Evolutionary conservation across 2,797 vertebrate genomes (phyloP), one percentile per base, ranked within the genome.

Genomic region (Pogoniulus pusillus): DNA sequence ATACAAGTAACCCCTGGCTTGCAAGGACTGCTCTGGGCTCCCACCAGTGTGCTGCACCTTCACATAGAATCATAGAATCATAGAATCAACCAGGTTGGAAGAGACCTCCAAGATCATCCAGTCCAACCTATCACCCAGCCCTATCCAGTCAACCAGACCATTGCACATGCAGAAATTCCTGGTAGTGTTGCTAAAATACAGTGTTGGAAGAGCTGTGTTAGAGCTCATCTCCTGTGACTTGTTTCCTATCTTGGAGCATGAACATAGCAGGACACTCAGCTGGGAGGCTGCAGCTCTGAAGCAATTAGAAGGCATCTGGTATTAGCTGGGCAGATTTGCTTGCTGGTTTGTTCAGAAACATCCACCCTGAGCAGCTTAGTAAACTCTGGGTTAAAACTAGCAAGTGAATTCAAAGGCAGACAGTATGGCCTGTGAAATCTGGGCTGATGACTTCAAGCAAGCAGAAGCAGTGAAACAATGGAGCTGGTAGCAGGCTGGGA

Each of bases 371-470:
- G 84, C 23, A 90, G 74, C 58, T 79, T 66, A 77, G 60, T 55
- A 59, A 93, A 85, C 47, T 53, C 82, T 79, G 77, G 34, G 65
- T 95, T 93, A 90, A 92, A 95, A 90, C 53, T 85, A 35, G n/a
- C 34, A 43, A 45, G 81, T 73, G 39, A 89, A 81, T 95, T 95
- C 53, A n/a, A 60, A 87, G 78, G 80, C 80, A 73, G 89, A 82
- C 63, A 87, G 69, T 47, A 71, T 84, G 91, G 26, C 62, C 71
- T 71, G 58, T 90, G 82, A 96, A 95, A 88, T 93, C 35, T 20
- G 53, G 66, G 58, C 60, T 81, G 78, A 27, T 80, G 74, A 16
- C 51, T 83, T 45, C 29, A 43, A 47, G 74, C 32, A 91, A 82
- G 58, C 78, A 82, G 81, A 91, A 92, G 3, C 63, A 84, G n/a